Evolutionary conservation across 2,888 invertebrate genomes (phyloP), one percentile per base, ranked within the genome.

Genomic region (Teleiodes luculella): DNA sequence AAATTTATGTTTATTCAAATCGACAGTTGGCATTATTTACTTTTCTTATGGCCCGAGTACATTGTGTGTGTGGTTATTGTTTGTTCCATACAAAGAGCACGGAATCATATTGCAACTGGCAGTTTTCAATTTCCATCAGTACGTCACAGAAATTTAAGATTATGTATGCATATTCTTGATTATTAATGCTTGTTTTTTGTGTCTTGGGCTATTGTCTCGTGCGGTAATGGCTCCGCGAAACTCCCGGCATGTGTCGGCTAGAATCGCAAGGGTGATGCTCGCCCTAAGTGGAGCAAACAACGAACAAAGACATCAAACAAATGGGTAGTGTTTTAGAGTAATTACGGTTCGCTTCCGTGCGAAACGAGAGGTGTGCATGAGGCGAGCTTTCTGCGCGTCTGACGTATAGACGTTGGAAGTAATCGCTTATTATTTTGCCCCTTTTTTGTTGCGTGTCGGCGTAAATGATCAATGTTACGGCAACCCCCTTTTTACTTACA

Each of bases 281-380:
- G 79, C 82, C 81, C 83, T 85, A 84, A 88, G 86, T 86, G 86
- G 83, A 86, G 80, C 85, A 86, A 87, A 87, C 88, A 87, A 81
- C 81, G 85, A 86, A 88, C 87, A 89, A 86, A 89, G 89, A 87
- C 89, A 87, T 89, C 89, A 88, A 88, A 89, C 87, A 88, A 88
- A 89, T 89, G 87, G 86, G 86, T 83, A 86, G 85, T 86, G 88
- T 88, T 89, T 89, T 88, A 86, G 89, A 88, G 87, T 88, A 88
- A 89, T 89, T 88, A 88, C 87, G 81, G 80, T 82, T 82, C 76
- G 81, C 86, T 85, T 85, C 80, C 86, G 83, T 82, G 81, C 81
- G 77, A 80, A 85, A 81, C 79, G 81, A 80, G 86, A 87, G 85
- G 83, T 86, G 83, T 78, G 78, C 78, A 78, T 74, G 76, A 74